Conservation (phyloP, 2,888 invertebrate genomes). For the Geophilus truncorum region DNA sequence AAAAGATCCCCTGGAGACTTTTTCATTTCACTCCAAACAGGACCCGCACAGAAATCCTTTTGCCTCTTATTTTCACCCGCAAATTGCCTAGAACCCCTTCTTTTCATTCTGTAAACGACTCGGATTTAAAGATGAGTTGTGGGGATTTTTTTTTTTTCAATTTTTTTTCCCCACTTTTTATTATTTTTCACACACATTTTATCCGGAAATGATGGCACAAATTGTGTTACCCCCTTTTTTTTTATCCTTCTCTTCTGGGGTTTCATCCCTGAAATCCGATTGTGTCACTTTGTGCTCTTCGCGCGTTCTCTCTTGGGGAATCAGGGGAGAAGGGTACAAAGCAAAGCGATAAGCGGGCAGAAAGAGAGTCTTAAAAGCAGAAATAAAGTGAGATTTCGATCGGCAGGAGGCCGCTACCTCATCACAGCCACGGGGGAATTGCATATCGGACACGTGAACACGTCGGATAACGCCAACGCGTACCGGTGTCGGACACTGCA, state of each 20-base stretch:
- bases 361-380: slow-evolving; percentile 8
- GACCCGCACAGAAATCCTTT: neutral
- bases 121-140: neutral
- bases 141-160: neutral
- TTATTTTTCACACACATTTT: neutral
- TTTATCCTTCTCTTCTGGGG: neutral
- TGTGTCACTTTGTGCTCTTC: slow-evolving; percentile 13
- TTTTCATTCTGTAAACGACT: neutral
- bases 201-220: slow-evolving; percentile 19
- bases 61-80: neutral
- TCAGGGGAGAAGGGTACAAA: neutral
- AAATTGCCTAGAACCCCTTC: neutral
- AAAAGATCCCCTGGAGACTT: neutral
- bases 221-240: neutral
- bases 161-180: too few species aligned
- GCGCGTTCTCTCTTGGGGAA: slow-evolving; percentile 8
- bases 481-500: slow-evolving; percentile 78
- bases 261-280: neutral
- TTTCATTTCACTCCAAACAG: neutral
- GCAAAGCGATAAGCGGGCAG: neutral
- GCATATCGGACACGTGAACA: slow-evolving; percentile 72
- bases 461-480: slow-evolving; percentile 69
- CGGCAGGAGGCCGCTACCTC: slow-evolving; percentile 40
- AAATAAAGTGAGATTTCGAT: neutral
- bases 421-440: slow-evolving; percentile 74